Conservation (phyloP, 2,888 invertebrate genomes). For the Acronicta alni region DNA sequence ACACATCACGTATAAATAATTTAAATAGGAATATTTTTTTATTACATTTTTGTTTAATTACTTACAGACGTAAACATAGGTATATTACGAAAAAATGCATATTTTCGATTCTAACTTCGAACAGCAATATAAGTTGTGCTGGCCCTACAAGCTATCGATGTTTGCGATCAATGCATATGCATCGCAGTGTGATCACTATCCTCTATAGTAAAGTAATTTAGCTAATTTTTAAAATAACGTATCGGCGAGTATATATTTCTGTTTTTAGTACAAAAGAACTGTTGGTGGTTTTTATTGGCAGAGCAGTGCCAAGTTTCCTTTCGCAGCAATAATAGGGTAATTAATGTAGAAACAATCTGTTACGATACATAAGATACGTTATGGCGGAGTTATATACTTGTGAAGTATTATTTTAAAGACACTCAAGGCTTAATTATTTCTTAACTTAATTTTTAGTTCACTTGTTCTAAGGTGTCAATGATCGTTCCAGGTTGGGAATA, state of each 20-base stretch:
- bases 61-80: too few species aligned
- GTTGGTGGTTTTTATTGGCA: slow-evolving; percentile 38
- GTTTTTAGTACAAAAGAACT: slow-evolving; percentile 48
- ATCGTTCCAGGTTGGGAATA: slow-evolving; percentile 25
- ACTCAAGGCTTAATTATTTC: slow-evolving; percentile 53
- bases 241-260: slow-evolving; percentile 27
- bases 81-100: too few species aligned
- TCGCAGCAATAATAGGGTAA: slow-evolving; percentile 53
- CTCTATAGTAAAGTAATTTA: slow-evolving; percentile 48
- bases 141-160: neutral
- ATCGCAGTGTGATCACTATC: slow-evolving; percentile 5
- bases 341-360: slow-evolving; percentile 28
- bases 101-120: too few species aligned
- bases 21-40: too few species aligned
- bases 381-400: slow-evolving; percentile 36
- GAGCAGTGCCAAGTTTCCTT: slow-evolving; percentile 29
- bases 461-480: slow-evolving; percentile 25
- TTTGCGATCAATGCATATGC: neutral
- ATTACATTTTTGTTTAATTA: too few species aligned
- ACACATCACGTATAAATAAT: too few species aligned
- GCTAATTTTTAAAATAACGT: slow-evolving; percentile 36
- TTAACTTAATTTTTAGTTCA: slow-evolving; percentile 40
- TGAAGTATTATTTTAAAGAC: slow-evolving; percentile 61
- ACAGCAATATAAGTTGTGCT: too few species aligned
- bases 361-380: slow-evolving; percentile 30